Base-by-base conservation (phyloP, 2,797 vertebrate genomes). In the Etheostoma perlongum region DNA sequence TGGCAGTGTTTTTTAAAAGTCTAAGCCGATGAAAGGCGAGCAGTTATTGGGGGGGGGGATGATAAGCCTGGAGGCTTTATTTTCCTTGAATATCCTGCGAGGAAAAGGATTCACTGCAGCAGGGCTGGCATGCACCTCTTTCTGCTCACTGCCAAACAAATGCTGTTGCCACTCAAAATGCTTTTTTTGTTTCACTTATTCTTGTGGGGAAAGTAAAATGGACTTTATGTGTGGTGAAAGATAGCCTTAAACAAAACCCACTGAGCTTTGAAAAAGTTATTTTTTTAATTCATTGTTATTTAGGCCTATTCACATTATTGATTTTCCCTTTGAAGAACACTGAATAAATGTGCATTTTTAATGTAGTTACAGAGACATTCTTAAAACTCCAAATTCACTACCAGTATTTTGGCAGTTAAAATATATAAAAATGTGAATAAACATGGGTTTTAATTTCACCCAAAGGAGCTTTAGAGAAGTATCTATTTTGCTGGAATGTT, bases 111-210 rank as follows among this genome's bases (percentile, higher is more conserved):
- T 91, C 69, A 54, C 49, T 30, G 71, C 81, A 71, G 67, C 62
- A 15, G 70, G 52, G 76, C 83, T 91, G 88, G 88, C 82, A 72
- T 19, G 58, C 72, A 73, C 74, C 77, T 62, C 83, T 53, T 13
- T 40, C 67, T 76, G 74, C 66, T 81, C 77, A 1, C 59, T 94
- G 93, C 92, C 90, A 93, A 86, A 92, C 93, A 95, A 93, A 91
- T 95, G 94, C 36, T 92, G 92, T 90, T 95, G 94, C 89, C 95
- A 95, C 91, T 95, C 94, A 94, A 85, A 79, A 23, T 23, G 25
- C 49, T 64, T 72, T 70, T 69, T 61, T 72, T 44, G 27, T 84
- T 68, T 71, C 63, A 71, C 62, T 80, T 47, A 51, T 87, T 92
- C 83, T 72, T 85, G 47, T 52, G 75, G 66, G 84, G 55, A 74